Conservation (phyloP, 2,888 invertebrate genomes). For the Eupithecia subfuscata region DNA sequence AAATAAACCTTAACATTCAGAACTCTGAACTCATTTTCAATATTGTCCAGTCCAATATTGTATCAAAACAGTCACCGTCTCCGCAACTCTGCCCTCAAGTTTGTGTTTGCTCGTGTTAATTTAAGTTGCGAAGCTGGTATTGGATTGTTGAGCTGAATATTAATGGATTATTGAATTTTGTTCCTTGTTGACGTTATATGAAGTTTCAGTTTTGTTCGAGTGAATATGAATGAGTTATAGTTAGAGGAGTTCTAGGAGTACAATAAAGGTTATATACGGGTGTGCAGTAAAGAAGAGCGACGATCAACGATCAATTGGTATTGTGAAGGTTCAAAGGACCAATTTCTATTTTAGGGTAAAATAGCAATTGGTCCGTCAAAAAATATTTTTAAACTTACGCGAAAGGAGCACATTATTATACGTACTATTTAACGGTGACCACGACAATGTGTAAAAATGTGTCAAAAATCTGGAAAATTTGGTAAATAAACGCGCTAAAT, state of each 20-base stretch:
- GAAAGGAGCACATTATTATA: too few species aligned
- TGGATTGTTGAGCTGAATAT: slow-evolving; percentile 43
- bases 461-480: too few species aligned
- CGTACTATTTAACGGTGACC: too few species aligned
- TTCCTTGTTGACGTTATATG: slow-evolving; percentile 23
- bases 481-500: too few species aligned
- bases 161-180: slow-evolving; percentile 44
- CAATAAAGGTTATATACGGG: not conserved
- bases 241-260: too few species aligned
- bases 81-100: slow-evolving; percentile 24
- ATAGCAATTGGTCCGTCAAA: too few species aligned
- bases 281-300: not conserved
- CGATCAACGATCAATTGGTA: not conserved
- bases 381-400: too few species aligned
- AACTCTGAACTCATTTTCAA: not conserved
- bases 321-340: not conserved
- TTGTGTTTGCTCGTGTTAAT: slow-evolving; percentile 39
- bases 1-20: not conserved
- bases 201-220: slow-evolving; percentile 2
- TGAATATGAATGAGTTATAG: not conserved
- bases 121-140: slow-evolving; percentile 37
- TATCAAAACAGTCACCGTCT: slow-evolving; percentile 8
- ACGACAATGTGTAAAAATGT: too few species aligned
- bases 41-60: not conserved
- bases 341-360: not conserved